Conservation (phyloP, 1,140 invertebrate species). For the Helicoverpa zea region DNA sequence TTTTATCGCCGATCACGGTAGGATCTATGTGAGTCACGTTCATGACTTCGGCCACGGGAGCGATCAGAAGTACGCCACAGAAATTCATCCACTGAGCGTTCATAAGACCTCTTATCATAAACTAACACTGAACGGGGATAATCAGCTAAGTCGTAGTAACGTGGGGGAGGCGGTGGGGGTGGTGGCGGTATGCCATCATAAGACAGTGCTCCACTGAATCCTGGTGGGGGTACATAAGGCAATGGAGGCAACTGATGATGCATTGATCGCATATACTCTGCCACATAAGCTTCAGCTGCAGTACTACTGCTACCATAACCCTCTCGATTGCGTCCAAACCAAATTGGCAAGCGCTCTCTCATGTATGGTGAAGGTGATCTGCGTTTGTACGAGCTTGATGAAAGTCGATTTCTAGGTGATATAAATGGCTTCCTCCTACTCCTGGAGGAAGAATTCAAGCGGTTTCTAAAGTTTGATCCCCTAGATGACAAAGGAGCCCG, state of each 20-base stretch:
- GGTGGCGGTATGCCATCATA: constrained; percentile 92
- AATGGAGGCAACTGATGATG: constrained; percentile 92
- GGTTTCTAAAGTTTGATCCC: constrained; percentile 77
- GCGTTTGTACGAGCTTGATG: constrained; percentile 86
- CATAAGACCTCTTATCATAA: constrained; percentile 93
- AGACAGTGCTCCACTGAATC: constrained; percentile 87
- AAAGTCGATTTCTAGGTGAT: constrained; percentile 81
- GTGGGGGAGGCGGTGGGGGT: constrained; percentile 90
- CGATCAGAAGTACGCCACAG: constrained; percentile 93
- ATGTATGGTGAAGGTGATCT: constrained; percentile 87
- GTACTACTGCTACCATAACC: constrained; percentile 86
- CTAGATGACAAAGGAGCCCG: constrained; percentile 78
- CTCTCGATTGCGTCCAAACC: constrained; percentile 84
- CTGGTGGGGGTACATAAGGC: constrained; percentile 90
- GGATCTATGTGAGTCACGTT: constrained; percentile 85
- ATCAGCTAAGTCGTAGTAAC: constrained; percentile 91
- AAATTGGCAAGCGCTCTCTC: constrained; percentile 79
- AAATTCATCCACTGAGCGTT: constrained; percentile 96
- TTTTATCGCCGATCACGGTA: constrained; percentile 84
- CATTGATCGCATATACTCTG: constrained; percentile 94
- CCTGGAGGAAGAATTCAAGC: constrained; percentile 77
- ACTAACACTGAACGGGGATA: constrained; percentile 87
- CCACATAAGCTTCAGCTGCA: constrained; percentile 92
- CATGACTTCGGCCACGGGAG: constrained; percentile 86
- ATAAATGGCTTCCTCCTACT: constrained; percentile 86